These are phyloP conservation scores for Podargus strigoides DNA, from an alignment of 2,797 vertebrate species.

Conservation along the genomic window DNA sequence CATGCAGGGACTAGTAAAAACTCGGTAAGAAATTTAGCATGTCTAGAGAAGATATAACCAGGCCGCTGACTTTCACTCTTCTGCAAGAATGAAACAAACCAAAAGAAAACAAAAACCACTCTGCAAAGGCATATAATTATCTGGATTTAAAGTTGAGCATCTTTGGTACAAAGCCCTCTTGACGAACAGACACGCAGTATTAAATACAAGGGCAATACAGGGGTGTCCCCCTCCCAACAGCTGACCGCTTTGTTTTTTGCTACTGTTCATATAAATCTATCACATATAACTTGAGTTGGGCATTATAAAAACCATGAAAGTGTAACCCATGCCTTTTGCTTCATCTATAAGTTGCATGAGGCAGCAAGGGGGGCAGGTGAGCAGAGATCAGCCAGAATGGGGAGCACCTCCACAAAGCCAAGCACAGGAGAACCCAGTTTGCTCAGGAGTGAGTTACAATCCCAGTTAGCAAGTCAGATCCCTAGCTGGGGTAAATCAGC, in stretches of 20 bases:
- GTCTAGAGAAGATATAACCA: not conserved
- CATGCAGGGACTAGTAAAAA: not conserved
- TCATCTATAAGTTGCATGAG: not conserved
- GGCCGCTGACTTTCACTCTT: not conserved
- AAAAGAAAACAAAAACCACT: not conserved
- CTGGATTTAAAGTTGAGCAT: not conserved
- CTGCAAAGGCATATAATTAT: not conserved
- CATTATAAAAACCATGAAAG: not conserved
- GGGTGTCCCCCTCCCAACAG: not conserved
- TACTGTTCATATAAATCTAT: not conserved
- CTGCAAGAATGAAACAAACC: not conserved
- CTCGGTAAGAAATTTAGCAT: not conserved
- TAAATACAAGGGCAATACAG: not conserved
- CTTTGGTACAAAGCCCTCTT: not conserved
- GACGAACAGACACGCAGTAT: fast-evolving
- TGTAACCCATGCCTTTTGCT: not conserved
- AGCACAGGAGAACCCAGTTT: not conserved
- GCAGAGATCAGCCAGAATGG: not conserved
- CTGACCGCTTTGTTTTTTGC: not conserved
- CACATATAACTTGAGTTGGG: not conserved
- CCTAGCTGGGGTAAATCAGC: not conserved
- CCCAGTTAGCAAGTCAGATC: not conserved
- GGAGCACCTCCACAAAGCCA: fast-evolving
- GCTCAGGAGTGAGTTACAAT: not conserved
- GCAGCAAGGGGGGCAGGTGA: not conserved